Conservation (phyloP, 2,888 invertebrate genomes). For the Ochropleura leucogaster region DNA sequence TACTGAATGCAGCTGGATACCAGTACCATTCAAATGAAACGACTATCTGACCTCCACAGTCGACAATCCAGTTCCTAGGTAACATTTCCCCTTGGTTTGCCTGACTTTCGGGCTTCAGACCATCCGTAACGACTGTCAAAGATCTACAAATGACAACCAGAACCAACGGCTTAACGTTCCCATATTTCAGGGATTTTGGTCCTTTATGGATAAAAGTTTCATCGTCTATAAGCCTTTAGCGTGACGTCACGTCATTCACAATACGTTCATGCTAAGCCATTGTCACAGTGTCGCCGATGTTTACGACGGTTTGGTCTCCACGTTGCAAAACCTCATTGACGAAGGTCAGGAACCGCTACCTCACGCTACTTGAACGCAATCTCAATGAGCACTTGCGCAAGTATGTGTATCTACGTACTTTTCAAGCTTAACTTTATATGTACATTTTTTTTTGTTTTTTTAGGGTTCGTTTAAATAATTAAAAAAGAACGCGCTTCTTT, state of each 20-base stretch:
- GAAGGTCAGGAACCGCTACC: constrained; percentile 67
- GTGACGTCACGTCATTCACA: constrained; percentile 34
- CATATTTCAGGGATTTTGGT: background rate
- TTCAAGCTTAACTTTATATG: constrained; percentile 40
- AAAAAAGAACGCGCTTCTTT: no score
- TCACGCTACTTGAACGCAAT: constrained; percentile 67
- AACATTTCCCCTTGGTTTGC: background rate
- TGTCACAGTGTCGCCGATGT: constrained; percentile 36
- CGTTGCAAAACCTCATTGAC: constrained; percentile 51
- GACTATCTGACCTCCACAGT: background rate
- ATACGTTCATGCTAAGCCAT: constrained; percentile 27
- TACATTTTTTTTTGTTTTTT: constrained; percentile 21
- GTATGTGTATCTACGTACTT: constrained; percentile 39
- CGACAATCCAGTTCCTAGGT: background rate
- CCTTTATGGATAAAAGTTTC: background rate
- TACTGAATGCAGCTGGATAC: background rate
- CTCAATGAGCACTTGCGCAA: constrained; percentile 66
- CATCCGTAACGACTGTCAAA: background rate
- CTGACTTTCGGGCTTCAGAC: background rate
- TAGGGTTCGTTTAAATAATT: constrained; percentile 30
- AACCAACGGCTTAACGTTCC: background rate
- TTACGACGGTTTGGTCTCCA: constrained; percentile 24
- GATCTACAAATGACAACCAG: background rate
- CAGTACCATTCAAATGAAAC: background rate
- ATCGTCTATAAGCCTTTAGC: background rate